Evolutionary conservation across 1,140 invertebrate species (phyloP).

Genomic region (Pteromalus puparum): DNA sequence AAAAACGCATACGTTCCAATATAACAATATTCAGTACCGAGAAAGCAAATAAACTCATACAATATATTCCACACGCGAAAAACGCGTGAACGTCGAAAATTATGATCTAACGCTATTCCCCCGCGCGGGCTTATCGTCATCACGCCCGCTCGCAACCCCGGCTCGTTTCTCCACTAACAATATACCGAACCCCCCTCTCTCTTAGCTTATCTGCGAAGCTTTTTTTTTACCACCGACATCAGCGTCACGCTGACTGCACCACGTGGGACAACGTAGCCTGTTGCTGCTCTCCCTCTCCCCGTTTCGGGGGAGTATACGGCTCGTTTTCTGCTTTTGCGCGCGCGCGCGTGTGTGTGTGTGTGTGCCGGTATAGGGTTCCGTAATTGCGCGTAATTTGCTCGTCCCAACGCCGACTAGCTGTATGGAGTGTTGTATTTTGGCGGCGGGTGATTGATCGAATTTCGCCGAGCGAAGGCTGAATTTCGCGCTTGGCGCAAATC

Average conservation of each 20-base stretch:
- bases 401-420: too few species aligned
- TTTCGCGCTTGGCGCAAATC: neutral
- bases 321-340: neutral
- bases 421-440: neutral
- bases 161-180: conserved; percentile 62
- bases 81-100: neutral
- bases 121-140: conserved; percentile 60
- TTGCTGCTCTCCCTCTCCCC: neutral
- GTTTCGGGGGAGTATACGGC: neutral
- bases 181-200: conserved; percentile 4
- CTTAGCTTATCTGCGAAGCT: neutral
- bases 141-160: conserved; percentile 51
- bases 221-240: conserved; percentile 37
- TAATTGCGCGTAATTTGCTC: neutral
- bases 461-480: neutral
- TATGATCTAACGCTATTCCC: too few species aligned
- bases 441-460: neutral
- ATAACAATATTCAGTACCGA: too few species aligned
- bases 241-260: conserved; percentile 71
- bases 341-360: neutral
- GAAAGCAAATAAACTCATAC: too few species aligned
- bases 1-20: too few species aligned
- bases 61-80: conserved; percentile 28
- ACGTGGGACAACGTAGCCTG: conserved; percentile 65
- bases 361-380: neutral